Evolutionary conservation across 2,113 vertebrate species (phyloP), one percentile per base, ranked within the genome.

Genomic region (Siphamia tubifer): DNA sequence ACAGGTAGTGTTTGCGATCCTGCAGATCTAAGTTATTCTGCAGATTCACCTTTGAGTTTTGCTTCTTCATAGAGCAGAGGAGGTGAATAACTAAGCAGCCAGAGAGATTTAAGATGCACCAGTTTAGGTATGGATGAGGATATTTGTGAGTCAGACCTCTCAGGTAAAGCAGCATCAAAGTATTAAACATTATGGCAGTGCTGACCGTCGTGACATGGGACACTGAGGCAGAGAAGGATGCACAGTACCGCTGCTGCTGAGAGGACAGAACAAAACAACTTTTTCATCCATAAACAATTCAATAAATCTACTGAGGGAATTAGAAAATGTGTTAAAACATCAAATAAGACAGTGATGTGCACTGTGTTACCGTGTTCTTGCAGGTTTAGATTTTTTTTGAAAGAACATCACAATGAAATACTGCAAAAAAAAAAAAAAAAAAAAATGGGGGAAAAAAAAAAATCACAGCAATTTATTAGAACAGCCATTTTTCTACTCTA

Each of bases 361-460:
- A 30, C 6, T 30, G 28, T 30, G 28, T 30, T 36, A 36, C 0
- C 27, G 21, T 63, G 5, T 11, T 47, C 13, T 20, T 0, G 49
- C 35, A 60, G 55, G 42, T 69, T 39, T 55, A 9, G 25, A 21
- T 47, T 43, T 21, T 34, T 60, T 36, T 23, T 30, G 42, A 0
- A 3, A 17, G 12, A 30, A 69, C 36, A 21, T 81, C 56, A 81
- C 68, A 8, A 69, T 7, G 78, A 75, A 23, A 60, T 20, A 72
- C 68, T 42, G 72, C 78, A 74, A 43, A 43, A 62, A 49, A 64
- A n/a, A 49, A 64, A 49, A 64, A n/a, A 49, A 64, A 49, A 64
- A n/a, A 49, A 64, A n/a, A n/a, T n/a, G n/a, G n/a, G n/a, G n/a
- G n/a, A n/a, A n/a, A n/a, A n/a, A n/a, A n/a, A 49, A 64, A n/a